Evolutionary conservation across 2,888 invertebrate genomes (phyloP), one percentile per base, ranked within the genome.

Genomic region (Leucoma salicis): DNA sequence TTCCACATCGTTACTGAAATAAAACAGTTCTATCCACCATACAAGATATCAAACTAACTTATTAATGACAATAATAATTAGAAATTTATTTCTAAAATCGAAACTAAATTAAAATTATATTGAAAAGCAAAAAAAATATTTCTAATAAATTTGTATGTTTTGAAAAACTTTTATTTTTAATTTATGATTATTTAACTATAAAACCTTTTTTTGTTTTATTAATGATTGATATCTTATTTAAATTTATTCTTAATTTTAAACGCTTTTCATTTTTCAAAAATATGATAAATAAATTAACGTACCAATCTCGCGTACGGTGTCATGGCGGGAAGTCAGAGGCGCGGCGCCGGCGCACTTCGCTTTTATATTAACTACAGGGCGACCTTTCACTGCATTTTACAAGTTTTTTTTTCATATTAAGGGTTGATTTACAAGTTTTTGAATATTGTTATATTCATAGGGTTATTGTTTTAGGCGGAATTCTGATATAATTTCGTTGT

Each of bases 261-360:
- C 13, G 29, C 29, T 29, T 38, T 3, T 35, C 28, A 16, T 44
- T 39, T 35, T 37, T 8, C 8, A 21, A 0, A 29, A 39, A 37
- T 46, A 46, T 16, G 57, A 63, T 62, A 60, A 65, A 55, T 31
- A 56, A 63, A 52, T 40, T 40, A 73, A 87, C 86, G 73, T 87
- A 87, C 86, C 86, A 87, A 82, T 78, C 78, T 71, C 66, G 73
- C 71, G 71, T 79, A 70, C 72, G 78, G 74, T 71, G 84, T 73
- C 86, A 86, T 86, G 74, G 78, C 58, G 79, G 72, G 69, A 66
- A 83, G 74, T 87, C 80, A 82, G 82, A 85, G 84, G 79, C 78
- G 82, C 86, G 67, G 72, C 73, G 83, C 80, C 46, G 35, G 77
- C 70, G 84, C 74, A 41, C 40, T 53, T 57, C 55, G 62, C 81